Percentiles rank a stretch among this genome's conserved stretches.
phyloP scores from a whole-genome alignment of 2,888 invertebrate species.

The Acrobasis repandana region DNA sequence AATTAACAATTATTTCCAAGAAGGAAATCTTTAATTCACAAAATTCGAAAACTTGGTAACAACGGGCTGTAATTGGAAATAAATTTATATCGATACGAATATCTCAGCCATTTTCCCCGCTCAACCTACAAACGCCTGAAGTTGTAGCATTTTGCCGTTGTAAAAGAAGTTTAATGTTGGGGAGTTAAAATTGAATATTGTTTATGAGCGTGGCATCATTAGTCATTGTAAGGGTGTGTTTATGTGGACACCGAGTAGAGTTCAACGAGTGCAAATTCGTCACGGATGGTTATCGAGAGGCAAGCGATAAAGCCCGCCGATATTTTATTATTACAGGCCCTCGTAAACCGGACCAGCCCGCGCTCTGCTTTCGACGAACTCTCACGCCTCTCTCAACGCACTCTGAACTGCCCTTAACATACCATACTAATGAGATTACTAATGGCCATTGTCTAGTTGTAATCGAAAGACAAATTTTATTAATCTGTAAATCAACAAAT shows the following conservation, averaged over 20 bases:
- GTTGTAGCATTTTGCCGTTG: constrained; percentile 2
- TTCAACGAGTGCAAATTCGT: constrained; percentile 77
- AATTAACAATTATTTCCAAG: constrained; percentile 20
- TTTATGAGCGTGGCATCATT: constrained; percentile 27
- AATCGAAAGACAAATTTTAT: no score
- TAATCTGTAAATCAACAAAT: no score
- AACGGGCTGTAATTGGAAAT: constrained; percentile 70
- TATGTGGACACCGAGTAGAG: constrained; percentile 46
- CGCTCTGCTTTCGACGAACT: constrained; percentile 62
- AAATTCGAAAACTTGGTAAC: constrained; percentile 53
- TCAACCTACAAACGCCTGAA: constrained; percentile 30
- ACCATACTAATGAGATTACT: not conserved
- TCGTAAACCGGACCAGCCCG: constrained; percentile 56
- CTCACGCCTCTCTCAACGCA: constrained; percentile 55
- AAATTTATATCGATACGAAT: constrained; percentile 72
- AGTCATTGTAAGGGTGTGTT: constrained; percentile 36
- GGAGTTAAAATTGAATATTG: constrained; percentile 35
- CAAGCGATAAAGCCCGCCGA: constrained; percentile 77
- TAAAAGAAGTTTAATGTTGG: constrained; percentile 26
- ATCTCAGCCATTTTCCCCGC: constrained; percentile 58
- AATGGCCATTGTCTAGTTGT: no score
- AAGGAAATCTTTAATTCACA: constrained; percentile 31
- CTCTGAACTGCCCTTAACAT: constrained; percentile 36
- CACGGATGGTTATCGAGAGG: constrained; percentile 80
- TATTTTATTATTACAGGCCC: constrained; percentile 73